phyloP scores from a whole-genome alignment of 1,140 invertebrate genomes.

The Littorina saxatilis region DNA sequence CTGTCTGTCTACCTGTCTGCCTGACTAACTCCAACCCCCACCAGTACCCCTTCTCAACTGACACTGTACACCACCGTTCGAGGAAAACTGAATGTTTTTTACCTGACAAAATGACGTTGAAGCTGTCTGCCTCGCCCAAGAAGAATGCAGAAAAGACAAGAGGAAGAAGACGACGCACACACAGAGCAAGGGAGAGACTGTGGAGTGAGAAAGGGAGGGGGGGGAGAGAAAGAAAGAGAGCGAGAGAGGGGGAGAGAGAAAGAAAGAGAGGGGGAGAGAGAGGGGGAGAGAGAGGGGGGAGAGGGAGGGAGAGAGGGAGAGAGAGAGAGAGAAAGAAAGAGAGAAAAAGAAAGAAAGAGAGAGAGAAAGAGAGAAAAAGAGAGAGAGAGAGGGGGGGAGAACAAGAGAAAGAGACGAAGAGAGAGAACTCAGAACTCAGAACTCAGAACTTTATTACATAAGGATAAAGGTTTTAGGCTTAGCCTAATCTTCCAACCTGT shows the following conservation, averaged over 20 bases:
- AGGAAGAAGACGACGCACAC: background rate
- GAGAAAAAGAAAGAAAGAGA: conserved; percentile 11
- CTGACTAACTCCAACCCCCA: too few relatives aligned
- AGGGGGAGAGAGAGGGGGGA: background rate
- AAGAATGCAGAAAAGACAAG: too few relatives aligned
- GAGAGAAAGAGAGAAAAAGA: conserved; percentile 4
- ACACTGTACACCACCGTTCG: too few relatives aligned
- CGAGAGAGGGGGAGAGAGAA: background rate
- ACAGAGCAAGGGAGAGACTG: background rate
- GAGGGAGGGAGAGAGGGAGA: background rate
- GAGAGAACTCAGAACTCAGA: too few relatives aligned
- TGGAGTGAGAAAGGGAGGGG: background rate
- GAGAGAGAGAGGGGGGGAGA: conserved; percentile 1
- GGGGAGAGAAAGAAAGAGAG: background rate
- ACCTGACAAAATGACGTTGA: too few relatives aligned
- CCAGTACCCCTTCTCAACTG: too few relatives aligned
- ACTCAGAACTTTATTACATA: too few relatives aligned
- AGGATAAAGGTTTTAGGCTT: too few relatives aligned
- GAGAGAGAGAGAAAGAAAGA: background rate
- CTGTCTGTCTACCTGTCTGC: too few relatives aligned
- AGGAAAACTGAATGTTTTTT: too few relatives aligned
- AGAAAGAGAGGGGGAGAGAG: background rate
- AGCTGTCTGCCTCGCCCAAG: too few relatives aligned
- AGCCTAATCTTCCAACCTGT: too few relatives aligned
- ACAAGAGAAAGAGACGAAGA: background rate